phyloP scores from a whole-genome alignment of 1,140 invertebrate genomes.

The Sinella curviseta region DNA sequence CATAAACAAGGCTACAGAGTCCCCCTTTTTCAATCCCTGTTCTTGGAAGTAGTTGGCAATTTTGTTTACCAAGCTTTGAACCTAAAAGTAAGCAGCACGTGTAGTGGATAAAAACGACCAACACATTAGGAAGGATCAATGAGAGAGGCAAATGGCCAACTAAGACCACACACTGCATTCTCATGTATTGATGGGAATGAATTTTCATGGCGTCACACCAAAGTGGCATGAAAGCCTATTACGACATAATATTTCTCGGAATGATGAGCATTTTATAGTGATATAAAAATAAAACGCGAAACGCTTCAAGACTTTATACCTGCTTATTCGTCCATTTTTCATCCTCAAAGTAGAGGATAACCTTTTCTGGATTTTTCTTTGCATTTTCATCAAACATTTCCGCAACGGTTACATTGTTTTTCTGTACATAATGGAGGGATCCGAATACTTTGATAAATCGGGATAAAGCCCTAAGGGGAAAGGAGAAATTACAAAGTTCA shows the following conservation, averaged over 20 bases:
- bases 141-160: not conserved
- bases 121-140: not conserved
- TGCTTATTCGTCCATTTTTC: conserved; percentile 27
- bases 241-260: not conserved
- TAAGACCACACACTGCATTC: not conserved
- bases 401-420: conserved; percentile 17
- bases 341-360: conserved; percentile 32
- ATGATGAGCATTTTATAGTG: not conserved
- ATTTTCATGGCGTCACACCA: too few relatives aligned
- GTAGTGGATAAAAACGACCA: conserved; percentile 46
- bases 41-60: conserved; percentile 63
- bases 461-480: conserved; percentile 2
- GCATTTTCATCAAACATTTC: conserved; percentile 33
- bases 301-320: conserved; percentile 19
- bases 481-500: not conserved
- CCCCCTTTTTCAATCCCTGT: conserved; percentile 61
- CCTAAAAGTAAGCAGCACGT: too few relatives aligned
- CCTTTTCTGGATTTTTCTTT: conserved; percentile 16
- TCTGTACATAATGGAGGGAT: conserved; percentile 8
- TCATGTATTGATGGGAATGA: not conserved
- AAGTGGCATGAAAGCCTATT: not conserved
- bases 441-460: conserved; percentile 21
- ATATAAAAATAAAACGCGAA: not conserved
- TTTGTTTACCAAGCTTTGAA: conserved; percentile 64
- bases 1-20: conserved; percentile 70